phyloP scores from a whole-genome alignment of 2,113 vertebrate genomes.

The Microtus ochrogaster region DNA sequence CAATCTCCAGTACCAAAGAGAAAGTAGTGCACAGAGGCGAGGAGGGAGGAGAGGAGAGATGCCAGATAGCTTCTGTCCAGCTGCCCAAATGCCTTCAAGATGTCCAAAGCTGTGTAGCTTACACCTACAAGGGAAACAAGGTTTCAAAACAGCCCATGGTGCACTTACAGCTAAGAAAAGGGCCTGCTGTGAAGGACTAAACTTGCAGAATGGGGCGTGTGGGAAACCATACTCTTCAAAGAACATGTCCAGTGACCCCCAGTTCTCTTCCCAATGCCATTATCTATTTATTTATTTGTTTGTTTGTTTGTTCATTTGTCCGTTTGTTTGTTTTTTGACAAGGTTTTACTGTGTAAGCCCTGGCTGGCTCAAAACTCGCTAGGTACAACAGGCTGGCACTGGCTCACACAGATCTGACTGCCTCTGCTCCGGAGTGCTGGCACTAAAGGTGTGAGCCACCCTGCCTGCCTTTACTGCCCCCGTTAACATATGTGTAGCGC shows the following conservation, averaged over 20 bases:
- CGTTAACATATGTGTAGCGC: slow-evolving; percentile 80
- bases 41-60: slow-evolving; percentile 40
- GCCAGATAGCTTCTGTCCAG: slow-evolving; percentile 73
- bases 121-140: background rate
- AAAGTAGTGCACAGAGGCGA: background rate
- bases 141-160: background rate
- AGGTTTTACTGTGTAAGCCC: background rate
- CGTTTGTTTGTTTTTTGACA: background rate
- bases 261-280: background rate
- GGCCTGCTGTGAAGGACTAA: background rate
- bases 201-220: background rate
- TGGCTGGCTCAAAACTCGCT: background rate
- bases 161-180: background rate
- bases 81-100: slow-evolving; percentile 71
- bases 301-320: accelerated
- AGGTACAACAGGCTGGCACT: background rate
- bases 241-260: background rate
- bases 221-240: background rate
- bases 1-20: background rate
- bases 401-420: background rate
- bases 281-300: slow-evolving; percentile 63
- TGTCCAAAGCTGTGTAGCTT: slow-evolving; percentile 56
- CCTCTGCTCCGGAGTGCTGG: background rate
- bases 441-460: background rate
- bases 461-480: background rate